These are phyloP conservation scores for Tachycineta bicolor DNA, from an alignment of 2,113 vertebrate genomes.

Conservation along the genomic window DNA sequence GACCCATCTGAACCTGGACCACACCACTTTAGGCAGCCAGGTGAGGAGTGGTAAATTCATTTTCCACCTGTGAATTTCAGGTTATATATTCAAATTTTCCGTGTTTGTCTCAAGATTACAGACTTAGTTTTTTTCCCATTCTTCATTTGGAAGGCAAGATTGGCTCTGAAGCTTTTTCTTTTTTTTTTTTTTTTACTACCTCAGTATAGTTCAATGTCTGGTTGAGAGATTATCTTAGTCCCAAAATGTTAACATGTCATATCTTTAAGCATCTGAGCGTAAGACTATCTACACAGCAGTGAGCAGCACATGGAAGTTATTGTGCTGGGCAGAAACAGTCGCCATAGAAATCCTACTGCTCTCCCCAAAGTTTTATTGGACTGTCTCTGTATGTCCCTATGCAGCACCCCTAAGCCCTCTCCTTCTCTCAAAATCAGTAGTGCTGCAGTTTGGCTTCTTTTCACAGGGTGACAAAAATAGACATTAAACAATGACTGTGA, in stretches of 20 bases:
- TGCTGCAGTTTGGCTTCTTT: not conserved
- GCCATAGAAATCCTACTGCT: not conserved
- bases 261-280: not conserved
- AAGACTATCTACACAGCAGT: not conserved
- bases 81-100: not conserved
- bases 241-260: not conserved
- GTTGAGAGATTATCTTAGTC: not conserved
- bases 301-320: not conserved
- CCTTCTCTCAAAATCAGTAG: not conserved
- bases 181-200: too few relatives aligned
- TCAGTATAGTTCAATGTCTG: not conserved
- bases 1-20: not conserved
- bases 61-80: not conserved
- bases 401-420: not conserved
- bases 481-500: not conserved
- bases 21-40: not conserved
- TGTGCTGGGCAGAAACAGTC: not conserved
- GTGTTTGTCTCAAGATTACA: not conserved
- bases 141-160: not conserved
- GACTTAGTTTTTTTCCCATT: not conserved
- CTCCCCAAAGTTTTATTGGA: not conserved
- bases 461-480: not conserved
- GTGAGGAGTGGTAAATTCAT: not conserved
- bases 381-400: not conserved
- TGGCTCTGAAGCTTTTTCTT: not conserved